Evolutionary conservation across 2,888 invertebrate genomes (phyloP), one percentile per base, ranked within the genome.

Genomic region (Anarsia innoxiella): DNA sequence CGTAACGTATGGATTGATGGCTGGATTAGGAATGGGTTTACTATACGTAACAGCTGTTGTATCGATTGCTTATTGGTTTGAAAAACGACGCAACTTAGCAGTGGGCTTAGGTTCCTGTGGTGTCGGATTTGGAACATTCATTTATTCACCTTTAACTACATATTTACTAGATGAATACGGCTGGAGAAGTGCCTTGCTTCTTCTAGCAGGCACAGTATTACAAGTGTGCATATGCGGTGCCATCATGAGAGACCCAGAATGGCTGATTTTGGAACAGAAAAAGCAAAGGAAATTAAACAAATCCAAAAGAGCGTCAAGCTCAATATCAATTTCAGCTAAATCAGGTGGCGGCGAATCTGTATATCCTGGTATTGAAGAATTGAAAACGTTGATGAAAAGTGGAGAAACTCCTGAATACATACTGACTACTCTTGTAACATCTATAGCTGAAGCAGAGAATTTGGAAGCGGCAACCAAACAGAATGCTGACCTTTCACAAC

Each of bases 21-120:
- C 94, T 33, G 95, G 96, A 1, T 71, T 95, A 30, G 96, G 95
- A 2, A 85, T 96, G 68, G 94, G 95, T 2, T 70, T 94, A 28
- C 89, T 93, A 47, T 96, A 95, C 67, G 95, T 95, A 3, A 93
- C 95, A 3, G 95, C 95, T 9, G 95, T 96, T 3, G 95, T 96
- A 8, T 93, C 93, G 35, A 93, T 96, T 37, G 95, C 96, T 0
- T 95, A 94, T 69, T 96, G 96, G 92, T 96, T 96, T 71, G 95
- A 96, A 54, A 93, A 93, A 66, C 91, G 91, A 54, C 88, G 95
- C 16, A 93, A 93, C 25, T 87, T 96, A 51, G 96, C 96, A 6
- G 94, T 95, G 2, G 94, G 95, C 14, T 83, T 96, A 35, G 93
- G 95, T 0, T 94, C 95, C 0, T 94, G 94, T 54, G 96, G 96